Conservation (phyloP, 92 coral and sea anemone genomes). For the Meandrina meandrites region DNA sequence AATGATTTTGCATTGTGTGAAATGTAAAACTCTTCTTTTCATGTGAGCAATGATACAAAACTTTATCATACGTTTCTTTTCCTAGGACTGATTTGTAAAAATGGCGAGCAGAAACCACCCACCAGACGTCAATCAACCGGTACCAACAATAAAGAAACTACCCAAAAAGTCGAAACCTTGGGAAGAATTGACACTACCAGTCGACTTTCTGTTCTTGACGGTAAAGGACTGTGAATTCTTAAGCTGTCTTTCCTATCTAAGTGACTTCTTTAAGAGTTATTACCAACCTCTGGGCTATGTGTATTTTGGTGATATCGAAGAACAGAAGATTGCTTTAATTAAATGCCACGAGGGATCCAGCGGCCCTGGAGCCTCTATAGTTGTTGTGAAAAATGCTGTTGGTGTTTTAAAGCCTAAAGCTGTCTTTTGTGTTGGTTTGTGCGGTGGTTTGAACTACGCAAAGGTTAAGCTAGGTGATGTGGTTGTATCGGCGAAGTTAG, state of each 20-base stretch:
- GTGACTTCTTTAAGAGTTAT: neutral
- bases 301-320: neutral
- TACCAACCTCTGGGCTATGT: neutral
- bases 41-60: too few relatives aligned
- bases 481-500: neutral
- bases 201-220: neutral
- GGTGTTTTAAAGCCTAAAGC: conserved; percentile 1
- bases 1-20: too few relatives aligned
- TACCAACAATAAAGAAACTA: neutral
- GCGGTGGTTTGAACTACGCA: neutral
- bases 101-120: too few relatives aligned
- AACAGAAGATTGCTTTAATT: neutral
- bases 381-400: conserved; percentile 1
- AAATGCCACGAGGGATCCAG: neutral
- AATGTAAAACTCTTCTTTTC: too few relatives aligned
- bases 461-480: conserved; percentile 11
- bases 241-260: conserved; percentile 6
- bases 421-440: conserved; percentile 2
- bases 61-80: too few relatives aligned
- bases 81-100: too few relatives aligned
- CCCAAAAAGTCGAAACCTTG: neutral
- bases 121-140: too few relatives aligned
- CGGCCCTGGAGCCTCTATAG: neutral
- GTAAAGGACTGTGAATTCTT: neutral
- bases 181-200: neutral